Base-by-base conservation (phyloP, 1,140 invertebrate genomes). In the Pectinophora gossypiella region DNA sequence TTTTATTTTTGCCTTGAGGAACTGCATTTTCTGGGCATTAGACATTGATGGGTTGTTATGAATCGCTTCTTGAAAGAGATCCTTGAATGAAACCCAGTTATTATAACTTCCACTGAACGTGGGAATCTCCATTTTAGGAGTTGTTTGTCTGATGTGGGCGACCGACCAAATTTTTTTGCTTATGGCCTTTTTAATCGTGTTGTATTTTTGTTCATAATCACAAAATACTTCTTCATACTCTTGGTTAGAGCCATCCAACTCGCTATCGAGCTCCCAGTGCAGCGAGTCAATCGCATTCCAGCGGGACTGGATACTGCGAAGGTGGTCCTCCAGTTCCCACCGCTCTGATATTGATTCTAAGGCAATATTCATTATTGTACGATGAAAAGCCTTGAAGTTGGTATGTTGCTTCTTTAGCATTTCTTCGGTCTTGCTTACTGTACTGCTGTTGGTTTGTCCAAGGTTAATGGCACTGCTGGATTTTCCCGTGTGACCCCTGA, bases 381-480 rank as follows among this genome's bases (percentile, higher is more conserved):
- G 23, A 13, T 18, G 7, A 15, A 51, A 51, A 23, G 49, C 42
- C 42, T 32, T 44, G 13, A 51, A 32, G 21, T 43, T 10, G 67
- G 68, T 7, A 9, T 32, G 27, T n/a, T 32, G 27, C 27, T 55
- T 61, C n/a, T 7, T 18, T 4, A 38, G 19, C 48, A 49, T 49
- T 12, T 49, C 48, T 19, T 49, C 48, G 0, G n/a, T 20, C 35
- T 49, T 49, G 19, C 48, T 49, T 7, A 18, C 13, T 18, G 36
- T 40, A n/a, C 27, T 32, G 27, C 6, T 32, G 27, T 32, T n/a
- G 27, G 27, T 9, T 32, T 32, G 27, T n/a, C n/a, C n/a, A n/a
- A n/a, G n/a, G n/a, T n/a, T n/a, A n/a, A n/a, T n/a, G n/a, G n/a
- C n/a, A n/a, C n/a, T n/a, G n/a, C n/a, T n/a, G n/a, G n/a, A n/a